phyloP scores from a whole-genome alignment of 2,888 invertebrate genomes.

The Drosophila paranaensis region DNA sequence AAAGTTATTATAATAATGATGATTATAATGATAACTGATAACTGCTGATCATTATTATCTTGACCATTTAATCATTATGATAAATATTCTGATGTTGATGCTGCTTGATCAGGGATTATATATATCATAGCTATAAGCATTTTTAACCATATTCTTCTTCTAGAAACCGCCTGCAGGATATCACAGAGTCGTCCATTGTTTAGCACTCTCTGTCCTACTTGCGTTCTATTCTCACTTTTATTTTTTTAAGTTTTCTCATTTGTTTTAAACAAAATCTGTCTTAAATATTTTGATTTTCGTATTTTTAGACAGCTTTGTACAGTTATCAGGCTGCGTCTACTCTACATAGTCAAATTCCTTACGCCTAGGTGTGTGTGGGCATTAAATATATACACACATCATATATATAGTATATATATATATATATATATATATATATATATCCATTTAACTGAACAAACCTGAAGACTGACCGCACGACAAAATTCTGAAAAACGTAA shows the following conservation, averaged over 20 bases:
- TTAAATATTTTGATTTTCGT: conserved; percentile 44
- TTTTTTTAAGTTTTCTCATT: conserved; percentile 41
- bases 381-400: not conserved
- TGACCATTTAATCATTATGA: not conserved
- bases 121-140: too few relatives aligned
- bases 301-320: conserved; percentile 68
- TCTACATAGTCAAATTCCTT: conserved; percentile 20
- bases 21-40: not conserved
- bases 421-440: not conserved
- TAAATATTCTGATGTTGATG: not conserved
- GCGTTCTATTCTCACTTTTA: conserved; percentile 2
- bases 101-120: not conserved
- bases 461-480: conserved; percentile 34
- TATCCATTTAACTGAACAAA: conserved; percentile 28
- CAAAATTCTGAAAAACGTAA: conserved; percentile 45
- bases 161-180: not conserved
- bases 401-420: conserved; percentile 6
- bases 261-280: conserved; percentile 70
- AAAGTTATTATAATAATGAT: not conserved
- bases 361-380: conserved; percentile 29
- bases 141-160: too few relatives aligned
- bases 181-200: not conserved
- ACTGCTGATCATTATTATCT: not conserved
- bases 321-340: conserved; percentile 57
- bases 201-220: not conserved